Base-by-base conservation (phyloP, 2,888 invertebrate genomes). In the Malthinus seriepunctatus region DNA sequence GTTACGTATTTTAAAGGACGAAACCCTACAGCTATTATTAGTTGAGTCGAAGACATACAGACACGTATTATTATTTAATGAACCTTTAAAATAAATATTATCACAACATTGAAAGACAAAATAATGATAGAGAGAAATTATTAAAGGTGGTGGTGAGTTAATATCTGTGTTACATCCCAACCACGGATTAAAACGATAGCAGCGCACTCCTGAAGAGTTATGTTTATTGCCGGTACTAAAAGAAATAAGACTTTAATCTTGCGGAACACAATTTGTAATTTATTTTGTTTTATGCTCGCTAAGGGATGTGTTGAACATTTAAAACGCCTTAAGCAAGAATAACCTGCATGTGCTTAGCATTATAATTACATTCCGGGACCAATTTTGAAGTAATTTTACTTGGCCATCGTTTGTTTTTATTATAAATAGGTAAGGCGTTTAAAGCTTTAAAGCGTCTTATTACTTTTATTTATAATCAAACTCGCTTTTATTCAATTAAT, bases 201-300 rank as follows among this genome's bases (percentile, higher is more conserved):
- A 65, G 55, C 55, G 48, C 54, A 23, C 23, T 56, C 49, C 56
- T 47, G 60, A 59, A 65, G 63, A 67, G 56, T 66, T 66, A 67
- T 64, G 64, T 65, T 67, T 64, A 67, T 65, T 65, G 62, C 64
- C 51, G 38, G 60, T 61, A 64, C 60, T 67, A 67, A 67, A 67
- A 65, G 66, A 67, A 64, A 63, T 67, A 64, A 64, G 64, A 58
- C 66, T 63, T 65, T 67, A 67, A 67, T 66, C 67, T 66, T 67
- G 62, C 59, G 61, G 64, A 66, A 66, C 65, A 63, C 64, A 66
- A 66, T 65, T 66, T 62, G 65, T 66, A 65, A 67, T 67, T 67
- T 67, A 66, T 66, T 64, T 42, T 64, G 61, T 52, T 65, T 65
- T 63, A 66, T 67, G 59, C 60, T 53, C 64, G 57, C 52, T 55